These are phyloP conservation scores for Prunella fulvescens DNA, from an alignment of 2,113 vertebrate genomes.

Conservation along the genomic window DNA sequence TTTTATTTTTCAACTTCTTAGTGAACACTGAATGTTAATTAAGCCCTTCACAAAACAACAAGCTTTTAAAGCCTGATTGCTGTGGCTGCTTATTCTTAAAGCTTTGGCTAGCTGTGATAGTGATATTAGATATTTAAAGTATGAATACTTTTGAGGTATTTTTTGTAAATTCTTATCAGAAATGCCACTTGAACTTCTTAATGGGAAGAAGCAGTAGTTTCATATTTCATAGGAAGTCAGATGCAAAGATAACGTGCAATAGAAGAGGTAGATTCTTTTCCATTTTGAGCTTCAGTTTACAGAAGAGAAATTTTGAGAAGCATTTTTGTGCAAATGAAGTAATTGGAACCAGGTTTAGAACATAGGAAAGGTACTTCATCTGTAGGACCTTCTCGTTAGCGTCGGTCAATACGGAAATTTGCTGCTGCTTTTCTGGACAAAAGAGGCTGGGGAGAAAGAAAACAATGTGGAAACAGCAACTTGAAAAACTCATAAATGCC, in stretches of 20 bases:
- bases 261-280: neutral
- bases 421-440: conserved; percentile 69
- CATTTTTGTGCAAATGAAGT: neutral
- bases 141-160: neutral
- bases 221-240: neutral
- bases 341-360: neutral
- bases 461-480: neutral
- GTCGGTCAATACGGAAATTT: conserved; percentile 53
- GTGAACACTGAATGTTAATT: neutral
- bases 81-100: neutral
- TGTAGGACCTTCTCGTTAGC: neutral
- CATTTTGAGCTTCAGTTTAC: neutral
- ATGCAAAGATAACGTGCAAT: neutral
- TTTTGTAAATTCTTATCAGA: neutral
- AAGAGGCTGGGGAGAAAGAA: neutral
- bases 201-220: neutral
- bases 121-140: neutral
- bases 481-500: neutral
- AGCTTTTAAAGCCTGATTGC: neutral
- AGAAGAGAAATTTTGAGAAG: neutral
- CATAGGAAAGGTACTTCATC: neutral
- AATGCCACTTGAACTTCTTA: neutral
- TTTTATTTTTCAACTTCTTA: neutral
- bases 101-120: neutral
- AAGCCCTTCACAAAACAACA: neutral